These are phyloP conservation scores for Meandrusa payeni DNA, from an alignment of 2,888 invertebrate genomes.

Conservation along the genomic window DNA sequence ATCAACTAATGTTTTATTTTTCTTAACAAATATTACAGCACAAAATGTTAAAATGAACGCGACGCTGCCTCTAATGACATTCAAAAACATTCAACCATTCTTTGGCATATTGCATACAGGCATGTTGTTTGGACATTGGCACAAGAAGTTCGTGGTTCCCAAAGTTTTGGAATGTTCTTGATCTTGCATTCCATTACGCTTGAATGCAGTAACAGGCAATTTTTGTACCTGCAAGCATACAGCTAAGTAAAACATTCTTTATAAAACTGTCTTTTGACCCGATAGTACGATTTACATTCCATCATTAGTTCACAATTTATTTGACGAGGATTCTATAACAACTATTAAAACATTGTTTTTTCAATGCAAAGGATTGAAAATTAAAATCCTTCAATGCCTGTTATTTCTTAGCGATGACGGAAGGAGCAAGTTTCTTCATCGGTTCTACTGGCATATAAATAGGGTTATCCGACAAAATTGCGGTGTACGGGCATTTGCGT, in stretches of 20 bases:
- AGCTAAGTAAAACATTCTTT: too few species aligned
- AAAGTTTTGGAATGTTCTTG: slow-evolving; percentile 63
- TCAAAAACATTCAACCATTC: slow-evolving; percentile 26
- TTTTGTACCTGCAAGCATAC: slow-evolving; percentile 69
- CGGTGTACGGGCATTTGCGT: slow-evolving; percentile 58
- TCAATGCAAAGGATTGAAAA: too few species aligned
- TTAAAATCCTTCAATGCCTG: too few species aligned
- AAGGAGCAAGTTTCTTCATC: slow-evolving; percentile 57
- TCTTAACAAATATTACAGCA: slow-evolving; percentile 4
- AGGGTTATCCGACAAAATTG: slow-evolving; percentile 51
- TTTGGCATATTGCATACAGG: slow-evolving; percentile 41
- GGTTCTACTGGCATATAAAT: slow-evolving; percentile 51
- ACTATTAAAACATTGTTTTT: too few species aligned
- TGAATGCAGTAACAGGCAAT: slow-evolving; percentile 67
- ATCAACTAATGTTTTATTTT: slow-evolving; percentile 8
- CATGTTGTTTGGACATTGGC: slow-evolving; percentile 58
- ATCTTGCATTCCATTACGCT: slow-evolving; percentile 74
- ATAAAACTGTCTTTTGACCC: too few species aligned
- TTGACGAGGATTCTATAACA: too few species aligned
- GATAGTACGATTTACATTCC: too few species aligned
- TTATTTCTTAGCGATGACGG: too few species aligned
- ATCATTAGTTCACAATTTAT: too few species aligned
- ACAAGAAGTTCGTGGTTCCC: slow-evolving; percentile 63
- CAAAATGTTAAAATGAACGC: not conserved
- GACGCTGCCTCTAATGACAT: too few species aligned